A percentile compares a stretch with the other conserved stretches of the same genome.
Evolutionary conservation across 53 echinoderm and acorn worm species (phyloP).

Genomic region (Pentamera pediparva): DNA sequence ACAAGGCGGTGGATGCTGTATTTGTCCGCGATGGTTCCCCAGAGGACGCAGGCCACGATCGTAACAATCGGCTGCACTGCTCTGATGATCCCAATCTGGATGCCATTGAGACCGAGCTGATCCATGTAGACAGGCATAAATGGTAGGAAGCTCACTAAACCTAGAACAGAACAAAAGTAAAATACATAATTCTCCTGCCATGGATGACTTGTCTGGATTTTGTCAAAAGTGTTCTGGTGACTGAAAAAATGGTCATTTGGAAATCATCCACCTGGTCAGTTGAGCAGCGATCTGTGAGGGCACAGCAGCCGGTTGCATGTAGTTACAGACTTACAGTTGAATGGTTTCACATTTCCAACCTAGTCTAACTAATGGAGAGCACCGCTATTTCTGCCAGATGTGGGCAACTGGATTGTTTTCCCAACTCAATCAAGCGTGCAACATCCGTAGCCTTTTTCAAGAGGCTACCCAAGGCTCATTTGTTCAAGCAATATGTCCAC

Average conservation of each 20-base stretch:
- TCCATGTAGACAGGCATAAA: constrained; percentile 89
- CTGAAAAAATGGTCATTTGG: background rate
- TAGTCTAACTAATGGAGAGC: too few species aligned
- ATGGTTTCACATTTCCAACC: too few species aligned
- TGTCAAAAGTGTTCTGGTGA: background rate
- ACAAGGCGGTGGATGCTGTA: constrained; percentile 62
- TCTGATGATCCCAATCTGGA: constrained; percentile 73
- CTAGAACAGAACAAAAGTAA: constrained; percentile 34
- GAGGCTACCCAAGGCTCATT: too few species aligned
- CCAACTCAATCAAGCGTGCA: too few species aligned
- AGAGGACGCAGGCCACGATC: constrained; percentile 51
- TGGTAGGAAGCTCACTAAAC: constrained; percentile 61
- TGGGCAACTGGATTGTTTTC: too few species aligned
- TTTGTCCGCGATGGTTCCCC: constrained; percentile 82
- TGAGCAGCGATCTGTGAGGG: background rate
- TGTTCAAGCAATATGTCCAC: too few species aligned
- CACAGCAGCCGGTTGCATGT: background rate
- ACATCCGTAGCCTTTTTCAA: too few species aligned
- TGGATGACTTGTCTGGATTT: background rate
- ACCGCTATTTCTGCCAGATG: too few species aligned
- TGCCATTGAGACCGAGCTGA: constrained; percentile 66
- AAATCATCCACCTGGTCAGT: background rate
- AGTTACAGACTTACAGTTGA: background rate
- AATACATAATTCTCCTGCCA: background rate
- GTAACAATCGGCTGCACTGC: constrained; percentile 62